These are phyloP conservation scores for Dendrolimus punctatus DNA, from an alignment of 1,140 invertebrate species.

Conservation along the genomic window DNA sequence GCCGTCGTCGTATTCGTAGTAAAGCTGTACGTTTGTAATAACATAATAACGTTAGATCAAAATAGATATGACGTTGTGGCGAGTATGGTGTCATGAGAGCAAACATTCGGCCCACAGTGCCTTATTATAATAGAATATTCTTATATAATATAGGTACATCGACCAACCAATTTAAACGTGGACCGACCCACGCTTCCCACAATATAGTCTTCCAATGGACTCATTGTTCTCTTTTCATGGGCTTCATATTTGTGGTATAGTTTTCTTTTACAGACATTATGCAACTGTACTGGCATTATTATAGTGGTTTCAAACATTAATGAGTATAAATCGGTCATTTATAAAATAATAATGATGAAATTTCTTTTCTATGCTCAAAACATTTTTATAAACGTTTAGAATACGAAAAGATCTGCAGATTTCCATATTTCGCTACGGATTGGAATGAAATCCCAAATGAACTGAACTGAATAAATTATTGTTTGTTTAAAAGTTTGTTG, in stretches of 20 bases:
- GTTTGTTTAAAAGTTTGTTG: no score
- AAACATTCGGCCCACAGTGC: slow-evolving; percentile 28
- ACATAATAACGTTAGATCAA: slow-evolving; percentile 26
- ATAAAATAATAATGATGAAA: no score
- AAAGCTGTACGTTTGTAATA: slow-evolving; percentile 9
- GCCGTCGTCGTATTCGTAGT: slow-evolving; percentile 1
- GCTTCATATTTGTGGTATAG: slow-evolving; percentile 10
- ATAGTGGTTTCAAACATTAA: neutral
- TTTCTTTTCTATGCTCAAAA: no score
- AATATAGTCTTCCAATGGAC: slow-evolving; percentile 5
- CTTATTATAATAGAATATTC: slow-evolving; percentile 31
- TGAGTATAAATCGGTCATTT: neutral
- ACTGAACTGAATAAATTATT: no score
- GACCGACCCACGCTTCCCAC: slow-evolving; percentile 20
- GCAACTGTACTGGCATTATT: neutral
- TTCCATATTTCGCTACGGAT: no score
- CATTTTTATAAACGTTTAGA: no score
- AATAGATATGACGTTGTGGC: slow-evolving; percentile 45
- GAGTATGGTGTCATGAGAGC: slow-evolving; percentile 21
- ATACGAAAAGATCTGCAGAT: no score
- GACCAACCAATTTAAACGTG: slow-evolving; percentile 28
- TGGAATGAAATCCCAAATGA: no score
- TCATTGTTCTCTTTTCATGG: slow-evolving; percentile 14
- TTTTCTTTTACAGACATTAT: slow-evolving; percentile 6
- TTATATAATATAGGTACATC: slow-evolving; percentile 13